Percentiles rank a stretch among this genome's conserved stretches.
phyloP scores from a whole-genome alignment of 2,113 vertebrate species.

The Siniperca chuatsi region DNA sequence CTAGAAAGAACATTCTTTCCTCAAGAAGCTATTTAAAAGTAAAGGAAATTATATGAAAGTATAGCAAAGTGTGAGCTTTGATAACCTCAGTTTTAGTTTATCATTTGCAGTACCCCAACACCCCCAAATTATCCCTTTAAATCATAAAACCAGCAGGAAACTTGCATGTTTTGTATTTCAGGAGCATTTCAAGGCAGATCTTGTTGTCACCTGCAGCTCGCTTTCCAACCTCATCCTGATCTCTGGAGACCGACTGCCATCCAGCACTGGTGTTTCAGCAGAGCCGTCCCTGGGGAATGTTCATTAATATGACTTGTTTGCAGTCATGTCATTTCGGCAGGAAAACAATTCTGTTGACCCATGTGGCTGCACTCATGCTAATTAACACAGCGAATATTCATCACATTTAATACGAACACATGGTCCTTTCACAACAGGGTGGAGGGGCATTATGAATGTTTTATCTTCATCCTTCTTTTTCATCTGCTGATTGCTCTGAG shows the following conservation, averaged over 20 bases:
- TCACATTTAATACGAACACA: conserved; percentile 75
- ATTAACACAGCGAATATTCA: conserved; percentile 78
- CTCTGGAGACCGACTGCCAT: conserved; percentile 32
- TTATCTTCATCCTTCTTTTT: conserved; percentile 50
- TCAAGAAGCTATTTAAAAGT: conserved; percentile 19
- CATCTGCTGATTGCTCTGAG: conserved; percentile 40
- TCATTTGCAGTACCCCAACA: not conserved
- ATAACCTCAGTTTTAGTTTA: not conserved
- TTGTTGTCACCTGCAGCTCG: conserved; percentile 29
- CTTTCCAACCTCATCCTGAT: conserved; percentile 23
- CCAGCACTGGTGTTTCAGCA: conserved; percentile 29
- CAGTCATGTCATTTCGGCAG: conserved; percentile 59
- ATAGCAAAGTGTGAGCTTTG: not conserved
- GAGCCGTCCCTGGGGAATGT: conserved; percentile 38
- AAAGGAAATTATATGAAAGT: not conserved
- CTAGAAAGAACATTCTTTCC: not conserved
- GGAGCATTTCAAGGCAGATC: not conserved
- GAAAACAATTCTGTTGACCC: conserved; percentile 74
- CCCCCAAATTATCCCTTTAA: not conserved
- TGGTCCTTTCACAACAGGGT: conserved; percentile 69
- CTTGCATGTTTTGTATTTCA: not conserved
- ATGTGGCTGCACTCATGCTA: conserved; percentile 74
- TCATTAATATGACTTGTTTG: conserved; percentile 75
- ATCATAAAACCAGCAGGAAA: not conserved
- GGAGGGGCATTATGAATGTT: conserved; percentile 64